Conservation (phyloP, 2,797 vertebrate genomes). For the Paramormyrops hopkinsi region DNA sequence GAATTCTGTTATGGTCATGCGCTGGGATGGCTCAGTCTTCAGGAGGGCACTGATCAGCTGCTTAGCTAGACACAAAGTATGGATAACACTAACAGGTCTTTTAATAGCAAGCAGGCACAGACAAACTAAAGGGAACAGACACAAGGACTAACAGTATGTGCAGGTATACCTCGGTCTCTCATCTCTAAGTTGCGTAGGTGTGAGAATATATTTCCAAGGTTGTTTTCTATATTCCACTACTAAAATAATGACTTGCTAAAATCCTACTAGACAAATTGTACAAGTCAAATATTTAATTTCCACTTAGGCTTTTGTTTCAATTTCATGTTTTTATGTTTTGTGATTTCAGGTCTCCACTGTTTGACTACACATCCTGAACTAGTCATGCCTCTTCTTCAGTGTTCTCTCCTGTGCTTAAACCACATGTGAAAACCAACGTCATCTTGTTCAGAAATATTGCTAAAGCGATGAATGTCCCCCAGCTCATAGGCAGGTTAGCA, state of each 20-base stretch:
- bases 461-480: background rate
- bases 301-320: background rate
- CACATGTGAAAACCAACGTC: constrained; percentile 12
- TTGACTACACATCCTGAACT: background rate
- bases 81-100: background rate
- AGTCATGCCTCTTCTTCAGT: background rate
- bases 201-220: background rate
- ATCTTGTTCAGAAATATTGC: background rate
- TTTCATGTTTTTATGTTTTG: background rate
- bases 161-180: background rate
- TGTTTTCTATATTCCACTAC: background rate
- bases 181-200: background rate
- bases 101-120: background rate
- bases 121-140: background rate
- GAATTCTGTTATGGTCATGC: constrained; percentile 96
- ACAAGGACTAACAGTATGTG: background rate
- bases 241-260: background rate
- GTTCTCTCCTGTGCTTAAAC: background rate
- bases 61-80: constrained; percentile 67
- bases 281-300: background rate
- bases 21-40: constrained; percentile 91
- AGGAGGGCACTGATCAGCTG: constrained; percentile 88
- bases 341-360: background rate
- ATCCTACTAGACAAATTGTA: background rate
- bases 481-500: background rate